phyloP scores from a whole-genome alignment of 2,113 vertebrate species.

The Cercopithecus mona region DNA sequence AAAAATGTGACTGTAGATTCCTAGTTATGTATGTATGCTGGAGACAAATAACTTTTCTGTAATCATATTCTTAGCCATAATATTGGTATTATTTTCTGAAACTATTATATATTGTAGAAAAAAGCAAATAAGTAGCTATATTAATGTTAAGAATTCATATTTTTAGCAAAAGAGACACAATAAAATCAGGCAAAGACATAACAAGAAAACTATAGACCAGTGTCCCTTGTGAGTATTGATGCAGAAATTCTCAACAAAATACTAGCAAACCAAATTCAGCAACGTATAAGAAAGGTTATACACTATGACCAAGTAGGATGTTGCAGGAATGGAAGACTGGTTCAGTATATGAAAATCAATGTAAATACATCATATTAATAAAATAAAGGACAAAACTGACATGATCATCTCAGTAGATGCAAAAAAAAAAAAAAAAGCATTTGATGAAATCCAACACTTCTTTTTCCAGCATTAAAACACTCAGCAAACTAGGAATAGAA shows the following conservation, averaged over 20 bases:
- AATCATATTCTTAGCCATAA: not conserved
- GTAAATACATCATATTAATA: not conserved
- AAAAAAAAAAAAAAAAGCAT: not conserved
- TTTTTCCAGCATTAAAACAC: not conserved
- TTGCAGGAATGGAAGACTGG: not conserved
- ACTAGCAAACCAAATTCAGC: not conserved
- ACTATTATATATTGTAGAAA: not conserved
- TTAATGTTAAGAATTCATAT: not conserved
- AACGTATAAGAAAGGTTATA: not conserved
- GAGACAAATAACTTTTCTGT: not conserved
- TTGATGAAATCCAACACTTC: not conserved
- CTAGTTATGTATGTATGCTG: not conserved
- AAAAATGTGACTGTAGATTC: not conserved
- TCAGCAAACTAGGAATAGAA: not conserved
- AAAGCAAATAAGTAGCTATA: not conserved
- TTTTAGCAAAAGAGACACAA: not conserved
- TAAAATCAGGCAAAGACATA: not conserved
- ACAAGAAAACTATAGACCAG: not conserved
- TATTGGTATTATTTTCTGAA: not conserved
- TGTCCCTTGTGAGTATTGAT: not conserved
- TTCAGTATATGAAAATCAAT: not conserved
- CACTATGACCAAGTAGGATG: not conserved
- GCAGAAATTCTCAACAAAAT: not conserved
- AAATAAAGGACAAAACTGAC: not conserved
- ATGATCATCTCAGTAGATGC: not conserved